Evolutionary conservation across 2,888 invertebrate species (phyloP), one percentile per base, ranked within the genome.

Genomic region (Acleris emargana): DNA sequence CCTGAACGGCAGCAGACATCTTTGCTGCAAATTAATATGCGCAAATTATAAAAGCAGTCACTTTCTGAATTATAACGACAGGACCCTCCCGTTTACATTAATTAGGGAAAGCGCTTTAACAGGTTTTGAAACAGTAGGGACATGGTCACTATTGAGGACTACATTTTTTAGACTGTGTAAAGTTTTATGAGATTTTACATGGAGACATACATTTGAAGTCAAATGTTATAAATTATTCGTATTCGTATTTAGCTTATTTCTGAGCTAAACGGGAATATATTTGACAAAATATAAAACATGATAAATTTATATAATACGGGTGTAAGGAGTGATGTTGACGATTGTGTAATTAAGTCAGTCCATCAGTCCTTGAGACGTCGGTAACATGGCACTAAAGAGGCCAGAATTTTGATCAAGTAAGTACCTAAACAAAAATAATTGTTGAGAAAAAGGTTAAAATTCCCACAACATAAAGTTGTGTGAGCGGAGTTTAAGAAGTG

Each of bases 281-380:
- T 45, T 20, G 20, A 7, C 42, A 54, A 54, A 54, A 11, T 28
- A 53, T 38, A 59, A 60, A 18, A 62, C 38, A 53, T 45, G 38
- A 60, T 25, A 42, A 63, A 67, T 62, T 45, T 28, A 67, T 67
- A 64, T 16, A 57, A 67, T 72, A 71, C 70, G 69, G 69, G 72
- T 72, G 69, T 71, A 53, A 58, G 32, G 62, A 71, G 71, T 68
- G 72, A 73, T 74, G 69, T 62, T 68, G 52, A 47, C 42, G 28
- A 60, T 55, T 38, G 13, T 28, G 38, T 54, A 49, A 28, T 51
- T 50, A 43, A 55, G 18, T 20, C 11, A 64, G 51, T 58, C 59
- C 59, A 60, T 60, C 22, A 57, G 71, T 71, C 61, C 62, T 67
- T 64, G 52, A 61, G 43, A 61, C 62, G 53, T 60, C 18, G 58